Conservation (phyloP, 2,888 invertebrate species). For the Agrotis puta region DNA sequence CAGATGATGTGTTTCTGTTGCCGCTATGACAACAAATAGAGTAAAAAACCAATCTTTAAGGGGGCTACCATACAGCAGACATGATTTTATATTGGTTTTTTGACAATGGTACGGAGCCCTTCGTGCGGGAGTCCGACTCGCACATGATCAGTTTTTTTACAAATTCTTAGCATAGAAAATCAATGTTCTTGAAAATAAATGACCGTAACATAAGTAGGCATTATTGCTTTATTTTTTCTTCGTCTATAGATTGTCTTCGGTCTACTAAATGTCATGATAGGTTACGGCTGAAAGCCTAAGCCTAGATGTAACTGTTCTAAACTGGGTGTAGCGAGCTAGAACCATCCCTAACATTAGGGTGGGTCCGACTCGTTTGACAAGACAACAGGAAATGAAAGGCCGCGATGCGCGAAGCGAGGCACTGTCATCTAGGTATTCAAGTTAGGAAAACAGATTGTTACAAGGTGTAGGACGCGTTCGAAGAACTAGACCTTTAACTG, state of each 20-base stretch:
- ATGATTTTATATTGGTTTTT: too few species aligned
- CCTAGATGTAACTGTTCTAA: slow-evolving; percentile 52
- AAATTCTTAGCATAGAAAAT: slow-evolving; percentile 1
- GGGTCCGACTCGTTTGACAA: slow-evolving; percentile 40
- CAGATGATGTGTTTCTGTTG: too few species aligned
- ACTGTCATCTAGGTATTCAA: slow-evolving; percentile 23
- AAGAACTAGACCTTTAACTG: slow-evolving; percentile 24
- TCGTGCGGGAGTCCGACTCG: too few species aligned
- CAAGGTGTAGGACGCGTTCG: slow-evolving; percentile 7
- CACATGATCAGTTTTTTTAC: too few species aligned
- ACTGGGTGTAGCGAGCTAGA: slow-evolving; percentile 53
- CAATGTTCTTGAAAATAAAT: slow-evolving; percentile 2
- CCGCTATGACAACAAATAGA: too few species aligned
- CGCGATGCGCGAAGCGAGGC: slow-evolving; percentile 51
- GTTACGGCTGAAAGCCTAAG: slow-evolving; percentile 57
- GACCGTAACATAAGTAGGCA: slow-evolving; percentile 20
- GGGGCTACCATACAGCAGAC: too few species aligned
- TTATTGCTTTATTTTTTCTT: slow-evolving; percentile 12
- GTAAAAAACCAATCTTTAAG: too few species aligned
- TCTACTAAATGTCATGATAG: slow-evolving; percentile 51
- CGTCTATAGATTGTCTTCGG: slow-evolving; percentile 29
- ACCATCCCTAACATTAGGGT: slow-evolving; percentile 61
- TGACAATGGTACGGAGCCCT: too few species aligned
- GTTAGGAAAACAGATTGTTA: slow-evolving; percentile 25
- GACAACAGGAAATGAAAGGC: slow-evolving; percentile 51